Evolutionary conservation across 2,888 invertebrate genomes (phyloP), one percentile per base, ranked within the genome.

Genomic region (Mycogona germanica): DNA sequence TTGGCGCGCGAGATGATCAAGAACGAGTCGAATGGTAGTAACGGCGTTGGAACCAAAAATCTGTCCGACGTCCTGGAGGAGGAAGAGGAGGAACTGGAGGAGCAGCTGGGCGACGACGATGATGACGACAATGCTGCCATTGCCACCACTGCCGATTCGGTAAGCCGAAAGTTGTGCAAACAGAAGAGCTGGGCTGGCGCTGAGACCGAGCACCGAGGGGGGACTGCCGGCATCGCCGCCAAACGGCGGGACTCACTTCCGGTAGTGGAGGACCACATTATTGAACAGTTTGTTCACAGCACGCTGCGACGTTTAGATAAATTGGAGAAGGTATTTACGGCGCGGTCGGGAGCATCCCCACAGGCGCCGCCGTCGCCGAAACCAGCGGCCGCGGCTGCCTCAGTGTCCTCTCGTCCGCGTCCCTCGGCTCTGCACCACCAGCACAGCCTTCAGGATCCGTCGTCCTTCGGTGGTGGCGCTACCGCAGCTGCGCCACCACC

Each of bases 1-100:
- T 69, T 86, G 35, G 85, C 84, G 0, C 78, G 82, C 59, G 82
- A 85, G 66, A 72, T 85, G 60, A 79, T 81, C 25, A 68, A 70
- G 42, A 60, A 64, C 23, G 58, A 56, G 17, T 48, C 37, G 3
- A 38, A 23, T 26, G 35, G n/a, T 26, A 51, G 44, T 9, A 55
- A 55, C 21, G 29, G 28, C 30, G n/a, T n/a, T n/a, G n/a, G n/a
- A n/a, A 46, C 23, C 17, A 6, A 12, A 45, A 45, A 47, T n/a
- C 23, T 51, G 14, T 14, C 41, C 5, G 38, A 44, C 12, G 32
- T 38, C 1, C 35, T 25, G 12, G 53, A 32, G 26, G 45, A 52
- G n/a, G 51, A 32, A 9, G 51, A 51, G 32, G 44, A 14, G 29
- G 30, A 49, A 12, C 29, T 21, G 14, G 12, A 9, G 25, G 26